phyloP scores from a whole-genome alignment of 2,113 vertebrate genomes.

The Oceanites oceanicus region DNA sequence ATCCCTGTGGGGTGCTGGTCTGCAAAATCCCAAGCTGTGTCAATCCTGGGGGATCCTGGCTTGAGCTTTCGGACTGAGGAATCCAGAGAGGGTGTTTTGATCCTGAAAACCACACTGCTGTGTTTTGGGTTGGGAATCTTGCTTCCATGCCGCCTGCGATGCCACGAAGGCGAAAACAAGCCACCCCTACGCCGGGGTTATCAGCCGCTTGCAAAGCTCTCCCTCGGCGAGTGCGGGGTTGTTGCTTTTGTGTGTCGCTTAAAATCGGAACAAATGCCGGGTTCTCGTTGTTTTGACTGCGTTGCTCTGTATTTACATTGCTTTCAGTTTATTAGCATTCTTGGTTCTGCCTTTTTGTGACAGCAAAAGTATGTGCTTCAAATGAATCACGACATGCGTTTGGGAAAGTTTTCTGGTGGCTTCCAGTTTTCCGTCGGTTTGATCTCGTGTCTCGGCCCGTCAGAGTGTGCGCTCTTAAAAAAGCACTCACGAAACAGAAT shows the following conservation, averaged over 20 bases:
- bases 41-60: too few relatives aligned
- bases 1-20: neutral
- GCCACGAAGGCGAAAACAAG: rapidly evolving
- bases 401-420: neutral
- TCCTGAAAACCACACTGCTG: rapidly evolving
- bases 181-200: neutral
- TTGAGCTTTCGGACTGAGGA: neutral
- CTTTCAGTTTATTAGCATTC: neutral
- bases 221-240: rapidly evolving
- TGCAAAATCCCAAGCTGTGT: too few relatives aligned
- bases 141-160: rapidly evolving
- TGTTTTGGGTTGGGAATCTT: neutral
- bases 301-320: neutral
- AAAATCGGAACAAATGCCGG: neutral
- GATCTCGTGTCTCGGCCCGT: neutral
- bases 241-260: neutral
- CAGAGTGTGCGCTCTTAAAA: neutral
- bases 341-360: neutral
- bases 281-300: conserved; percentile 1
- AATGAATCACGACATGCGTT: neutral
- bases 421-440: neutral
- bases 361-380: neutral
- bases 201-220: rapidly evolving
- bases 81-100: neutral
- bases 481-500: neutral